A percentile compares a stretch with the other conserved stretches of the same genome.
phyloP scores from a whole-genome alignment of 2,797 vertebrate genomes.

The Amblyopsis hoosieri region DNA sequence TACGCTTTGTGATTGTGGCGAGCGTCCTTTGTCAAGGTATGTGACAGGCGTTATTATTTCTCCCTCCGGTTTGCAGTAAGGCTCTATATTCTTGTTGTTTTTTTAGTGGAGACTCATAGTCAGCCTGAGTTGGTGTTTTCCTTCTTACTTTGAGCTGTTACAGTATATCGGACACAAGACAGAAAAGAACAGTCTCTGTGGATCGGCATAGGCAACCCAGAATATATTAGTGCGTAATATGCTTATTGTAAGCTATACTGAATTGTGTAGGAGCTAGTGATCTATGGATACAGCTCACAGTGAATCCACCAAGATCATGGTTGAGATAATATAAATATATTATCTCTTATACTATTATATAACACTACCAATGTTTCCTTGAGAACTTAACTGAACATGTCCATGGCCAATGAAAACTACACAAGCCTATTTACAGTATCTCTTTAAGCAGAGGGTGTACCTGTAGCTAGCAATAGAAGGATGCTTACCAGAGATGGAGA shows the following conservation, averaged over 20 bases:
- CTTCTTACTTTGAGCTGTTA: too few relatives aligned
- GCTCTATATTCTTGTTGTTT: slow-evolving; percentile 3
- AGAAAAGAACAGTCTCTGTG: slow-evolving; percentile 8
- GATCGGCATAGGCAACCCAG: background rate
- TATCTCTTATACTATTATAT: too few relatives aligned
- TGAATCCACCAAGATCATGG: slow-evolving; percentile 13
- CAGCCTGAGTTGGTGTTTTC: slow-evolving; percentile 4
- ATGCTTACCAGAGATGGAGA: background rate
- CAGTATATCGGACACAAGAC: slow-evolving; percentile 1
- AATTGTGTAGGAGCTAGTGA: slow-evolving; percentile 4
- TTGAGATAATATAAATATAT: background rate
- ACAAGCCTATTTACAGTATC: too few relatives aligned
- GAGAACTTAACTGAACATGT: slow-evolving; percentile 28
- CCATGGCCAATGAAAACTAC: slow-evolving; percentile 1
- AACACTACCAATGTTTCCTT: slow-evolving; percentile 2
- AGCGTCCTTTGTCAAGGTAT: slow-evolving; percentile 19
- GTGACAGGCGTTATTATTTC: slow-evolving; percentile 47
- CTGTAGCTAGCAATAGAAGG: background rate
- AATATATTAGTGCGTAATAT: slow-evolving; percentile 14
- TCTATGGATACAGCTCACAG: slow-evolving; percentile 11
- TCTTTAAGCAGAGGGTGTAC: too few relatives aligned
- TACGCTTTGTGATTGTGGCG: slow-evolving; percentile 27
- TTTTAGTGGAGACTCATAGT: slow-evolving; percentile 17
- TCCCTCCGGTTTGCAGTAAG: slow-evolving; percentile 1
- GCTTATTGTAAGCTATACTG: slow-evolving; percentile 8